Conservation (phyloP, 2,113 vertebrate genomes). For the Eudyptes chrysolophus region DNA sequence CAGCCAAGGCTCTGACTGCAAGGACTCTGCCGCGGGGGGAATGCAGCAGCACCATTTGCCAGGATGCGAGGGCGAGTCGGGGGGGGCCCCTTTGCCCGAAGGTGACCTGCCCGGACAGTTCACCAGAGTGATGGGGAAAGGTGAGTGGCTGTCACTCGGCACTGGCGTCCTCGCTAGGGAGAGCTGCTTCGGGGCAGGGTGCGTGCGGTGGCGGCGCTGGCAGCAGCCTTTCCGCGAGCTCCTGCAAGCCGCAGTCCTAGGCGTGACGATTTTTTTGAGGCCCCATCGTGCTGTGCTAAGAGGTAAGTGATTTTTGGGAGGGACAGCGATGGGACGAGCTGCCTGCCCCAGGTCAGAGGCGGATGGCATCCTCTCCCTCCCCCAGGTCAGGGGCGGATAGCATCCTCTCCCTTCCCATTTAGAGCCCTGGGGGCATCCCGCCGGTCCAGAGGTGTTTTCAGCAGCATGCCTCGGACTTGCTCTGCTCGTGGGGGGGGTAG, state of each 20-base stretch:
- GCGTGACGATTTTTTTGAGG: not conserved
- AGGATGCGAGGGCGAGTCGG: constrained; percentile 86
- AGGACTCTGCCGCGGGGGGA: constrained; percentile 64
- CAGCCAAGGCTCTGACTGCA: constrained; percentile 76
- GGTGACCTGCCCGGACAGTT: constrained; percentile 95
- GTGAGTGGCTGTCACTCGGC: constrained; percentile 48
- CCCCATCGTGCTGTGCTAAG: fast-evolving
- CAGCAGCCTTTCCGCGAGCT: not conserved
- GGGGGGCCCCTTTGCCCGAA: constrained; percentile 80
- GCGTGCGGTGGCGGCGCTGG: fast-evolving
- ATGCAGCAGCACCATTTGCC: constrained; percentile 83
- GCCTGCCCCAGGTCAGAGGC: not conserved
- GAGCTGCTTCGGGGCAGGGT: not conserved
- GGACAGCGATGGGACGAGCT: not conserved
- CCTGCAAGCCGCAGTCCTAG: fast-evolving
- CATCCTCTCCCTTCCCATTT: not conserved
- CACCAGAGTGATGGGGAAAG: constrained; percentile 98
- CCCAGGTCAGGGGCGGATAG: fast-evolving
- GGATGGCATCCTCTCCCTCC: not conserved
- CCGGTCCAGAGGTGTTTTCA: not conserved
- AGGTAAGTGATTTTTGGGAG: not conserved
- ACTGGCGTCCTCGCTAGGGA: fast-evolving
- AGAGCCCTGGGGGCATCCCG: not conserved
- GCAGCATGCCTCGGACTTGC: not conserved
- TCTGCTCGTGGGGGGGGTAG: not conserved